A percentile compares a stretch with the other conserved stretches of the same genome.
Evolutionary conservation across 2,797 vertebrate genomes (phyloP).

Genomic region (Melanotaenia trifasciata): DNA sequence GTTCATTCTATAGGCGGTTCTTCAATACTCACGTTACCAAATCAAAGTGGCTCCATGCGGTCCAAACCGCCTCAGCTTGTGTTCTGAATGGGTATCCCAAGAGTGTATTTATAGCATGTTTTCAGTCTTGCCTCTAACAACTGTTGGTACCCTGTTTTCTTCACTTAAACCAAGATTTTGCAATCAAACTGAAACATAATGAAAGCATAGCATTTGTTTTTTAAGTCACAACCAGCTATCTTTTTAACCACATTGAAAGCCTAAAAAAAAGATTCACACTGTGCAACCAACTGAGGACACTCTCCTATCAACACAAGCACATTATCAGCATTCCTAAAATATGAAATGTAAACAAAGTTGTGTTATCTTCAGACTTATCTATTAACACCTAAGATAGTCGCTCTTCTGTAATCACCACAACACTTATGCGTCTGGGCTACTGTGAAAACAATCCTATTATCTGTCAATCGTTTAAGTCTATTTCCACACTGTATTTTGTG

Average conservation of each 20-base stretch:
- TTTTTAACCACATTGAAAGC: background rate
- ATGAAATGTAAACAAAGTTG: conserved; percentile 57
- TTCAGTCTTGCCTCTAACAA: background rate
- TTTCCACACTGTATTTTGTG: conserved; percentile 60
- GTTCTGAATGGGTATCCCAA: background rate
- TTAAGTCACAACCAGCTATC: background rate
- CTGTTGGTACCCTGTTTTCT: background rate
- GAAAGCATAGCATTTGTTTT: background rate
- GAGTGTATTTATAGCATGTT: background rate
- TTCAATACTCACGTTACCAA: background rate
- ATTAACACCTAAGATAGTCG: conserved; percentile 68
- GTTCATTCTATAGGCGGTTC: background rate
- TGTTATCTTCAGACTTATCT: conserved; percentile 57
- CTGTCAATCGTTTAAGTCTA: conserved; percentile 76
- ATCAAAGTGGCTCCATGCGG: background rate
- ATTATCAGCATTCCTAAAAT: conserved; percentile 49
- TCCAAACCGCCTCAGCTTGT: background rate
- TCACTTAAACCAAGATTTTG: background rate
- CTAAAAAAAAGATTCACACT: background rate
- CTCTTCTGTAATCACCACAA: conserved; percentile 65
- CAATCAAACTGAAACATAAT: background rate
- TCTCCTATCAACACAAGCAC: conserved; percentile 47
- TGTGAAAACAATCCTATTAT: conserved; percentile 71
- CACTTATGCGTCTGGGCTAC: conserved; percentile 58
- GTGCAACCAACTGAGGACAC: conserved; percentile 13